Evolutionary conservation across 2,113 vertebrate genomes (phyloP).

Genomic region (Micronisus gabar): DNA sequence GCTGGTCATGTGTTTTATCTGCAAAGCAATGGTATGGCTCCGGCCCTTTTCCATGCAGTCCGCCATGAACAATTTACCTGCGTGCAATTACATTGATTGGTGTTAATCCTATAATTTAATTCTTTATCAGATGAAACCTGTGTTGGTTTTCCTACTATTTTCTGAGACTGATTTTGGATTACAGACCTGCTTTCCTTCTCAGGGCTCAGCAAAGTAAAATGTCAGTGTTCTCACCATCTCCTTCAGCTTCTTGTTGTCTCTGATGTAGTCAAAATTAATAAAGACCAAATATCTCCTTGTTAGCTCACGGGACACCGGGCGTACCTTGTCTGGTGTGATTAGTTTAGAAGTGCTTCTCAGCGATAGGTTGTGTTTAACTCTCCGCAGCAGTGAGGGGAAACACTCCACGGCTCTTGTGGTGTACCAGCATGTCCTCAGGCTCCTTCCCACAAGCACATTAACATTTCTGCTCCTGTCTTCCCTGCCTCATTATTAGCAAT

Average conservation of each 20-base stretch:
- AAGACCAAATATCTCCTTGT: background rate
- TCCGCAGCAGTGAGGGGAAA: background rate
- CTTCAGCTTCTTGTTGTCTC: background rate
- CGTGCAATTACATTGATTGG: background rate
- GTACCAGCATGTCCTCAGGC: background rate
- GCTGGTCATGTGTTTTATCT: background rate
- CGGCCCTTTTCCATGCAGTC: accelerated
- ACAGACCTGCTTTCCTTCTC: background rate
- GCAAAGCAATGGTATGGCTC: background rate
- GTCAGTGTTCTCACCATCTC: background rate
- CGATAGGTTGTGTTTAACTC: background rate
- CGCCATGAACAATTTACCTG: accelerated
- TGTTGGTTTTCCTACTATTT: background rate
- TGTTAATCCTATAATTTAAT: background rate
- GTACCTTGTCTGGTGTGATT: background rate
- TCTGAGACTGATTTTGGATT: background rate
- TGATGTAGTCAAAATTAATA: background rate
- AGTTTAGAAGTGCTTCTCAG: background rate
- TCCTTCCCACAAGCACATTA: background rate
- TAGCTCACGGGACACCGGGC: background rate
- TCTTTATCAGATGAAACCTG: background rate
- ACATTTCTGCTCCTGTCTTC: conserved; percentile 1
- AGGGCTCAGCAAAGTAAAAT: background rate
- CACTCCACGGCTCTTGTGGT: accelerated
- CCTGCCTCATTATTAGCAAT: conserved; percentile 6